Evolutionary conservation across 2,797 vertebrate genomes (phyloP), one percentile per base, ranked within the genome.

Genomic region (Lacerta agilis): DNA sequence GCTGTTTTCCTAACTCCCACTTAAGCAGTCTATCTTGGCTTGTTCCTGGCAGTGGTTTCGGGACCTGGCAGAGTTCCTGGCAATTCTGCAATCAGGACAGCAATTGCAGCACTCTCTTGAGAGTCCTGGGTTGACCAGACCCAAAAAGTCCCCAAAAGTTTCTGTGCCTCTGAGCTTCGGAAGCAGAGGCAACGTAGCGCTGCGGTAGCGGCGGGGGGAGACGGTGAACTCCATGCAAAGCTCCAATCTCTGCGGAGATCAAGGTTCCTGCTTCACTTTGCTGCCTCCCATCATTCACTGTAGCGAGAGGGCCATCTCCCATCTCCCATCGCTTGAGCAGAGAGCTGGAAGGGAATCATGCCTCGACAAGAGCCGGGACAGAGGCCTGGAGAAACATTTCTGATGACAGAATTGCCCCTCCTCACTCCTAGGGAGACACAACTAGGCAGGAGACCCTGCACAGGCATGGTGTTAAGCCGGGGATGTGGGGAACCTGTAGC

Each of bases 1-100:
- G 92, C 90, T 93, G 87, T 90, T 93, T 92, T 92, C 93, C 95
- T 94, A 92, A 87, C 92, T 93, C 91, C 92, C 94, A 92, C 92
- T 94, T 89, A 38, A 95, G 92, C 85, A 92, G 86, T 85, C 69
- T 87, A 94, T 94, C 89, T 94, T 93, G 93, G 94, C 88, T 94
- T 81, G 88, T 94, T 87, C 90, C 88, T 94, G 87, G 92, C 17
- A 87, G 92, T 90, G 90, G 72, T 90, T 93, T 94, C 92, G 88
- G 93, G 83, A 79, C 45, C 88, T 95, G 94, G 92, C 91, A 90
- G 80, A 20, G 38, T 90, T 94, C 92, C 94, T 93, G 72, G 88
- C 90, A 58, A 79, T 84, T 77, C 93, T 90, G 90, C 89, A 94
- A 93, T 94, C 92, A 93, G 92, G 89, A 15, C 49, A 89, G 36